These are phyloP conservation scores for Hystrix cristata DNA, from an alignment of 2,113 vertebrate species.

Conservation along the genomic window DNA sequence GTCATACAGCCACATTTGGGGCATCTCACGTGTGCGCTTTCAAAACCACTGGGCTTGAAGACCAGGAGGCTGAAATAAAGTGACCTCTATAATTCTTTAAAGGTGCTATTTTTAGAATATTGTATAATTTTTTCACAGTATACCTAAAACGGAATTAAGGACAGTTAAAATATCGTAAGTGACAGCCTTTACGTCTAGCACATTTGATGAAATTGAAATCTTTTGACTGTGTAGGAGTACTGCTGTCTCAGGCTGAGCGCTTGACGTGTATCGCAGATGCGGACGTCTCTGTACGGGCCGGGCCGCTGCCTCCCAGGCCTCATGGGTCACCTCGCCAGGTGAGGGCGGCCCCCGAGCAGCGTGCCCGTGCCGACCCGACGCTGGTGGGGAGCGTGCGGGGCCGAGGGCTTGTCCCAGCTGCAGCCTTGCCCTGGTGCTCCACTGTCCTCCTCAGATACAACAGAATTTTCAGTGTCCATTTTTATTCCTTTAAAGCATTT, in stretches of 20 bases:
- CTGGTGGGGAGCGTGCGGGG: neutral
- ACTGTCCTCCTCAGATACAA: neutral
- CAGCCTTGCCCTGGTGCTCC: neutral
- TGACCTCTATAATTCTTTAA: constrained; percentile 75
- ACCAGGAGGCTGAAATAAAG: constrained; percentile 67
- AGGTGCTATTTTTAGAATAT: constrained; percentile 82
- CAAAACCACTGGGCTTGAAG: constrained; percentile 60
- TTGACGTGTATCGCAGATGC: neutral
- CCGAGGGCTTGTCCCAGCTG: neutral
- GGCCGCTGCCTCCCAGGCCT: neutral
- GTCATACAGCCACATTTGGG: constrained; percentile 11
- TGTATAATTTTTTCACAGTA: constrained; percentile 72
- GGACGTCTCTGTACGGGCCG: neutral
- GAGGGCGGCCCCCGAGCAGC: neutral
- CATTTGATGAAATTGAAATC: constrained; percentile 42
- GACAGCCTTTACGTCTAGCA: constrained; percentile 67
- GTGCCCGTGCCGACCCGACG: neutral
- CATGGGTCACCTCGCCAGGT: neutral
- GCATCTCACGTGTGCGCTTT: neutral
- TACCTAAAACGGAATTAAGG: constrained; percentile 69
- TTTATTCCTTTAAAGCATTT: constrained; percentile 65
- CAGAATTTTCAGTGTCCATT: constrained; percentile 3
- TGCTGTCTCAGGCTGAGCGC: constrained; percentile 29
- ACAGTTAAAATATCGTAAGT: constrained; percentile 13
- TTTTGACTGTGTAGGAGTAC: constrained; percentile 24